Evolutionary conservation across 37 sponge, comb jelly and placozoan genomes (phyloP).

Genomic region (Amphimedon queenslandica): DNA sequence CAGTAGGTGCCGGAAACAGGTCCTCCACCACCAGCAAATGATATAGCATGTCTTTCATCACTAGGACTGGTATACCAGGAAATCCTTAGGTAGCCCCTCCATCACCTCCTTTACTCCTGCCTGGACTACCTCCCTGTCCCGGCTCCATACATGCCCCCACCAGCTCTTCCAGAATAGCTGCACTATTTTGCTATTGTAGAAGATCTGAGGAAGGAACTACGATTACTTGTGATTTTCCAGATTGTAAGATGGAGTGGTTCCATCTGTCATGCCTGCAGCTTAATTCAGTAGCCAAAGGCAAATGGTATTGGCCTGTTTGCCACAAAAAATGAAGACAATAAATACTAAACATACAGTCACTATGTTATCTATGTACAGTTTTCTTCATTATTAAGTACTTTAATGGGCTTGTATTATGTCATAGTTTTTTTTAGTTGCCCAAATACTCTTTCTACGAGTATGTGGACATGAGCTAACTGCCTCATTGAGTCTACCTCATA

Average conservation of each 20-base stretch:
- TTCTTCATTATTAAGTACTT: not conserved
- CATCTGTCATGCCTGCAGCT: conserved; percentile 38
- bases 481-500: conserved; percentile 13
- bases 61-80: too few species aligned
- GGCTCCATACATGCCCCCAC: too few species aligned
- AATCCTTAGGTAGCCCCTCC: too few species aligned
- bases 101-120: too few species aligned
- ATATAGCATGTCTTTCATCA: too few species aligned
- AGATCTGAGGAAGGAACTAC: conserved; percentile 12
- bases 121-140: too few species aligned
- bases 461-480: conserved; percentile 18
- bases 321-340: not conserved
- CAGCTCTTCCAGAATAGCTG: too few species aligned
- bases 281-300: conserved; percentile 43
- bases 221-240: conserved; percentile 24
- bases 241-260: conserved; percentile 50
- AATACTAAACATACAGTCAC: conserved; percentile 24
- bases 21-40: too few species aligned
- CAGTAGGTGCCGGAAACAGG: too few species aligned
- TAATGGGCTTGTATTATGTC: too few species aligned
- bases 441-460: conserved; percentile 40
- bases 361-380: conserved; percentile 17
- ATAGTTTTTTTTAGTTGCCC: conserved; percentile 21
- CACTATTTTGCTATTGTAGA: conserved; percentile 42
- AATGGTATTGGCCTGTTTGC: conserved; percentile 55